These are phyloP conservation scores for Pseudomugil tenellus DNA, from an alignment of 2,797 vertebrate genomes.

Conservation along the genomic window DNA sequence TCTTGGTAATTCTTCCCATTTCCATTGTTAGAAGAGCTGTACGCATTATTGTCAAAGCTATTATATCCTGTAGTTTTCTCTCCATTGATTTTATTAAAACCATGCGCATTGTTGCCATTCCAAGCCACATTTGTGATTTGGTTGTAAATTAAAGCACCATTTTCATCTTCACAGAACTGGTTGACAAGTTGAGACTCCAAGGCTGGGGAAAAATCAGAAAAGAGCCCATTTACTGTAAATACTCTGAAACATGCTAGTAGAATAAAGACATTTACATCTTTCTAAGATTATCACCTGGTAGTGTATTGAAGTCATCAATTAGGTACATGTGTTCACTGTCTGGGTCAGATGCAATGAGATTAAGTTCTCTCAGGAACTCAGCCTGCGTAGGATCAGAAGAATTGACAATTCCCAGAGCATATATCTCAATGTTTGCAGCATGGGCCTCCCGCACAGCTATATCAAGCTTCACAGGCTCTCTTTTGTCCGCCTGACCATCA, in stretches of 20 bases:
- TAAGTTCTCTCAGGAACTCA: constrained; percentile 89
- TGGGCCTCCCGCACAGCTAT: constrained; percentile 89
- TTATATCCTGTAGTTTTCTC: constrained; percentile 50
- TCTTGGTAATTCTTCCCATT: constrained; percentile 50
- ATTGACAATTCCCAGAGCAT: constrained; percentile 91
- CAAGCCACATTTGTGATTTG: constrained; percentile 78
- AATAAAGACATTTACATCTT: constrained; percentile 5
- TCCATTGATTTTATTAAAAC: constrained; percentile 58
- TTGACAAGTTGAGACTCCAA: constrained; percentile 90
- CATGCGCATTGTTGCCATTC: constrained; percentile 72
- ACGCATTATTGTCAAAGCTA: constrained; percentile 49
- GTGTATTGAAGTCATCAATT: constrained; percentile 92
- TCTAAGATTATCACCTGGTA: constrained; percentile 83
- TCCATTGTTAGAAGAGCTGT: constrained; percentile 44
- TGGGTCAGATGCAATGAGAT: constrained; percentile 92
- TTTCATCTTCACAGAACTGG: constrained; percentile 94
- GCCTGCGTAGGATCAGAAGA: constrained; percentile 86
- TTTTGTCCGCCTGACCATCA: constrained; percentile 90
- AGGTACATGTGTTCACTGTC: constrained; percentile 92
- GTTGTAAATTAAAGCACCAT: constrained; percentile 88
- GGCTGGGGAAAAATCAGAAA: constrained; percentile 66
- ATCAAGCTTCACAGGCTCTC: constrained; percentile 90
- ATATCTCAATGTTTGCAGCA: constrained; percentile 92
- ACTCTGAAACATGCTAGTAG: not conserved
- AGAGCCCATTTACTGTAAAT: constrained; percentile 1